These are phyloP conservation scores for Alloplasta piceator DNA, from an alignment of 2,888 invertebrate species.

Conservation along the genomic window DNA sequence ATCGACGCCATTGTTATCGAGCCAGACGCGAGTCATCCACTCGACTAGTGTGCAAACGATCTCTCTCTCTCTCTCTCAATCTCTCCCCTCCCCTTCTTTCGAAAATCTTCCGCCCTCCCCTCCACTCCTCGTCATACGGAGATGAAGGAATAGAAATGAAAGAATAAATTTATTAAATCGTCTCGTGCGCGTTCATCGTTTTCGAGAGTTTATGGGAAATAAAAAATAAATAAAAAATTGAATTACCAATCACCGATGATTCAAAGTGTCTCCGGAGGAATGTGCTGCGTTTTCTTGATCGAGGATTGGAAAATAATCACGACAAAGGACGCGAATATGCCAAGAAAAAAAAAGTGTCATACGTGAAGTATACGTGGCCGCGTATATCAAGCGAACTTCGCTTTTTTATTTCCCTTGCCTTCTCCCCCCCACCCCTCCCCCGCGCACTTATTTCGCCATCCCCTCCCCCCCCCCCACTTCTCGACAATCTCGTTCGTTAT, in stretches of 20 bases:
- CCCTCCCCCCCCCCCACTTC: neutral
- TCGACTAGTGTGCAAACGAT: conserved; percentile 32
- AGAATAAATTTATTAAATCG: no score
- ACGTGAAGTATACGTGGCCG: neutral
- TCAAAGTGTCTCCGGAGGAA: no score
- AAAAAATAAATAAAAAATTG: no score
- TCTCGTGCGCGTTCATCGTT: no score
- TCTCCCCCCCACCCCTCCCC: neutral
- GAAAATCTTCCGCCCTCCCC: neutral
- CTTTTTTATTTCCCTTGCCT: neutral
- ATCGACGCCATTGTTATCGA: conserved; percentile 72
- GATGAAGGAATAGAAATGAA: no score
- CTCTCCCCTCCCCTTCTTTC: neutral
- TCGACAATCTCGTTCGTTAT: no score
- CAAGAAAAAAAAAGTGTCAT: conserved; percentile 59
- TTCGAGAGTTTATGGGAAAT: no score
- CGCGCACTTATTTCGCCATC: neutral
- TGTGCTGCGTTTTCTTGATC: no score
- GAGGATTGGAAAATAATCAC: no score
- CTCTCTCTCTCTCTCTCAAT: neutral
- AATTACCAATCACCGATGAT: no score
- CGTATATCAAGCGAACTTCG: neutral
- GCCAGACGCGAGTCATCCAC: conserved; percentile 46
- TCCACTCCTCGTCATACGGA: no score
- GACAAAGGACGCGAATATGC: conserved; percentile 20